Base-by-base conservation (phyloP, 2,888 invertebrate species). In the Protodeltote pygarga region DNA sequence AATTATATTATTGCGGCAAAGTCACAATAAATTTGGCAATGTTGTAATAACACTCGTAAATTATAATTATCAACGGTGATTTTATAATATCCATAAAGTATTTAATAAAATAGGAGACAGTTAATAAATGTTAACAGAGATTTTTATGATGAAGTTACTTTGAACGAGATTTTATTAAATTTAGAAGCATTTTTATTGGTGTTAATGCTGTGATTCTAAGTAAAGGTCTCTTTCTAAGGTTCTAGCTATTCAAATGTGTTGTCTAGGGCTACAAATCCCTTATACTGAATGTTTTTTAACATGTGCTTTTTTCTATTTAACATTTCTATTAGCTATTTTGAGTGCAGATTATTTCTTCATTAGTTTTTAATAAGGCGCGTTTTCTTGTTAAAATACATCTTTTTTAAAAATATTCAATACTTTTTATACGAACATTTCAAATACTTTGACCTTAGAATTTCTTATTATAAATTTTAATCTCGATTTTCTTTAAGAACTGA, bases 251-350 rank as follows among this genome's bases (percentile, higher is more conserved):
- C 11, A 10, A 5, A 9, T 28, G n/a, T n/a, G 8, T 19, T 31
- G 1, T 5, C 8, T 19, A 17, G 21, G 20, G 15, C 21, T 40
- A 10, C 1, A 4, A 5, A 24, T 11, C 6, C 16, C 33, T 24
- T 21, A 14, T 15, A 35, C 14, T 14, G 32, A 13, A 14, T 3
- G 5, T 31, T 44, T 24, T 4, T 25, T 34, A 25, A 5, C 32
- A 27, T 25, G 63, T 63, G 47, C 44, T 10, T 24, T 38, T 39
- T 23, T 17, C 8, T 6, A 14, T 51, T 33, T 28, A 2, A 37
- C 17, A 10, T 17, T 21, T 13, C 33, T 46, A 41, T 31, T 31
- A 34, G 9, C 14, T 54, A 46, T 44, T 48, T 24, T 24, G 1
- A 1, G 50, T 65, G 46, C 9, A 3, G 8, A 41, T 29, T 9